These are phyloP conservation scores for Meriones unguiculatus DNA, from an alignment of 2,113 vertebrate genomes.

Conservation along the genomic window DNA sequence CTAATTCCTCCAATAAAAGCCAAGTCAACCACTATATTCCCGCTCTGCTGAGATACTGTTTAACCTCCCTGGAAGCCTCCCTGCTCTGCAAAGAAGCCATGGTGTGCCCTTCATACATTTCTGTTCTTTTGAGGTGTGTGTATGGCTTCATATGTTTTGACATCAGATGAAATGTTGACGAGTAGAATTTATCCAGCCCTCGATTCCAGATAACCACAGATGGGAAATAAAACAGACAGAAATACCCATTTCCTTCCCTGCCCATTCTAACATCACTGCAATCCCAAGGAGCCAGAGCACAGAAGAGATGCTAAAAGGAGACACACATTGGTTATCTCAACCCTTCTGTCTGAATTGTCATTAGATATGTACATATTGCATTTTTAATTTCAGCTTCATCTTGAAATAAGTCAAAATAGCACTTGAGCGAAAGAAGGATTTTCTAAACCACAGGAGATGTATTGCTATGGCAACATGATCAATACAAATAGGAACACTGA, in stretches of 20 bases:
- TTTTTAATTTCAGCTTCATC: conserved; percentile 69
- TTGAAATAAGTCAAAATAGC: conserved; percentile 64
- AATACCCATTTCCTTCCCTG: not conserved
- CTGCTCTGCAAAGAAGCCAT: not conserved
- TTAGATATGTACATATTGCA: not conserved
- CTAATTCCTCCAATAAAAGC: not conserved
- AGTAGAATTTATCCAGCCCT: not conserved
- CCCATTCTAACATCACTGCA: not conserved
- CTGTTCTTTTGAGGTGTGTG: not conserved
- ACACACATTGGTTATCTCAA: not conserved
- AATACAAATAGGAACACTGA: conserved; percentile 71
- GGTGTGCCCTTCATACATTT: not conserved
- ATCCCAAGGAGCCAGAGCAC: not conserved
- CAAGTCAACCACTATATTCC: not conserved
- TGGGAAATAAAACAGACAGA: not conserved
- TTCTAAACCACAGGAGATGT: conserved; percentile 68
- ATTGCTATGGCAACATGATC: conserved; percentile 82
- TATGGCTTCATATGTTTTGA: not conserved
- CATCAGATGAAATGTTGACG: not conserved
- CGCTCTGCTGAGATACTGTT: not conserved
- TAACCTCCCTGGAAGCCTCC: not conserved
- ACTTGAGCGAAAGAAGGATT: conserved; percentile 74
- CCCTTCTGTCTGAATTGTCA: not conserved
- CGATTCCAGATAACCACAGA: not conserved
- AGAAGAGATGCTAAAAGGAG: not conserved